Percentiles rank a stretch among this genome's conserved stretches.
These are phyloP conservation scores for Varanus salvator DNA, from an alignment of 2,113 vertebrate species.

Conservation along the genomic window DNA sequence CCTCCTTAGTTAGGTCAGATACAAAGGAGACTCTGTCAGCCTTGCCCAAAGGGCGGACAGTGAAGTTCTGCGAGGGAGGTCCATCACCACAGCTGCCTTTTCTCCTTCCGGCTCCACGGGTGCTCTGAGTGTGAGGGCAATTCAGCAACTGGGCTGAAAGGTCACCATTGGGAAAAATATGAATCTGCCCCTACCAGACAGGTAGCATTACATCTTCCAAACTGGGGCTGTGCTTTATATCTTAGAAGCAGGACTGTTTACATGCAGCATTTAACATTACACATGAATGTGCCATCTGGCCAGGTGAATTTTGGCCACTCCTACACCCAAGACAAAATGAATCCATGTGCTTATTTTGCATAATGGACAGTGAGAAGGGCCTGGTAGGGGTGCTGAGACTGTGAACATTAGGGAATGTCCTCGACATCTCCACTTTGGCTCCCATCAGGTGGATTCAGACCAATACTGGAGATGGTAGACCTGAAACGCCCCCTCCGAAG, in stretches of 20 bases:
- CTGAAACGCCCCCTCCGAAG: too few relatives aligned
- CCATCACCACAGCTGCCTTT: not conserved
- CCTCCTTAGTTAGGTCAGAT: not conserved
- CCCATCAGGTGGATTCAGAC: too few relatives aligned
- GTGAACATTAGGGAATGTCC: too few relatives aligned
- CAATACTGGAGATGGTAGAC: too few relatives aligned
- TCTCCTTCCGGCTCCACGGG: not conserved
- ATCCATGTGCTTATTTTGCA: not conserved
- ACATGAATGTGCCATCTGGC: not conserved
- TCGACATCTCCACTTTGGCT: too few relatives aligned
- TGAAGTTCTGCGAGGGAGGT: not conserved
- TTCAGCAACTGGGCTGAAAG: not conserved
- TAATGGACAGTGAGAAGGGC: not conserved
- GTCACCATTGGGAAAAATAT: not conserved
- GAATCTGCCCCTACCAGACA: not conserved
- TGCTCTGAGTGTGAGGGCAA: not conserved
- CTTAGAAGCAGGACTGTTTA: not conserved
- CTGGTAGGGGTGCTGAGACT: not conserved
- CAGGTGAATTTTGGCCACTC: not conserved
- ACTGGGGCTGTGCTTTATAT: not conserved
- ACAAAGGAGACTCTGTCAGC: not conserved
- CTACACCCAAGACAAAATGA: not conserved
- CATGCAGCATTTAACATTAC: not conserved
- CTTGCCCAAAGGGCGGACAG: not conserved
- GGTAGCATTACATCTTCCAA: not conserved